Percentiles rank a stretch among this genome's conserved stretches.
Evolutionary conservation across 2,888 invertebrate genomes (phyloP).

Genomic region (Heliconius hortense): DNA sequence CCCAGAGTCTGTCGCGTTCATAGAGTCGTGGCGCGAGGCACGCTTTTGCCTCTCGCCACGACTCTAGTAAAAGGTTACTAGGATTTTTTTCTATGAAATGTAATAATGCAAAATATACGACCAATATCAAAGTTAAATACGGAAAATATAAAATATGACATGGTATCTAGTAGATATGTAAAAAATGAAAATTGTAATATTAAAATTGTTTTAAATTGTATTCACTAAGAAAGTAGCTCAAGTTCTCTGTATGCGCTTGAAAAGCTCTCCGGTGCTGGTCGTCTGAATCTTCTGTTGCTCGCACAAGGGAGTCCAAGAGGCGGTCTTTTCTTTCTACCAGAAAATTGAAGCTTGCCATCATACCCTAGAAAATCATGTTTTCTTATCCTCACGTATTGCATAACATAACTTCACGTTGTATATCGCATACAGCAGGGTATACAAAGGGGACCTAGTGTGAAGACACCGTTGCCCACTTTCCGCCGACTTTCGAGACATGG

Average conservation of each 20-base stretch:
- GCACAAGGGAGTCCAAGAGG: conserved; percentile 83
- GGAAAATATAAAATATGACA: too few species aligned
- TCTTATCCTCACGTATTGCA: background rate
- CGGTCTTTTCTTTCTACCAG: conserved; percentile 86
- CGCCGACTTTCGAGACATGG: too few species aligned
- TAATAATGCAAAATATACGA: too few species aligned
- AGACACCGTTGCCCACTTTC: too few species aligned
- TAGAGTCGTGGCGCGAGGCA: too few species aligned
- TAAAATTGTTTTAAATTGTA: conserved; percentile 25
- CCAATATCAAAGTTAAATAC: too few species aligned
- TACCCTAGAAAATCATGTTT: conserved; percentile 61
- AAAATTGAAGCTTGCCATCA: conserved; percentile 83
- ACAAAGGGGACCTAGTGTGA: background rate
- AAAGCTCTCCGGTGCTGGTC: conserved; percentile 87
- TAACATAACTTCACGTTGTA: background rate
- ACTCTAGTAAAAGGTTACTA: too few species aligned
- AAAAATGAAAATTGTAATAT: background rate
- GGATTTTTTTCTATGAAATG: too few species aligned
- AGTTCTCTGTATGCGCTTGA: conserved; percentile 86
- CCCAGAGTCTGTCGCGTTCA: too few species aligned
- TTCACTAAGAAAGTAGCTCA: conserved; percentile 86
- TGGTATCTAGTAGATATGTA: too few species aligned
- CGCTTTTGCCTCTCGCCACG: too few species aligned
- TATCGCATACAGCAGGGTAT: background rate
- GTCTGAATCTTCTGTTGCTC: conserved; percentile 86